Evolutionary conservation across 2,797 vertebrate species (phyloP).

Genomic region (Picus viridis): DNA sequence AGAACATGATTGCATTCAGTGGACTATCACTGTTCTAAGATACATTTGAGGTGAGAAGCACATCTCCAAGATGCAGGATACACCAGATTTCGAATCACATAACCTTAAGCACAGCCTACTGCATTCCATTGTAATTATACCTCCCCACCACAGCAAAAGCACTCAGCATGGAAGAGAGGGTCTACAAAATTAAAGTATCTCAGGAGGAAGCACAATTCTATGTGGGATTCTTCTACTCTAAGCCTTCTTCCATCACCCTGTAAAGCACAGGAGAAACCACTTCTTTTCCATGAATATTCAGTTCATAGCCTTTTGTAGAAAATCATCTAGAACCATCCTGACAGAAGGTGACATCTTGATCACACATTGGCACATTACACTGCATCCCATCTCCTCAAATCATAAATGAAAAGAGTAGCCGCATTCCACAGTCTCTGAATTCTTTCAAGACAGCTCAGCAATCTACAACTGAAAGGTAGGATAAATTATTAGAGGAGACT

Average conservation of each 20-base stretch:
- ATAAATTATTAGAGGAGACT: constrained; percentile 70
- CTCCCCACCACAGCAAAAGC: background rate
- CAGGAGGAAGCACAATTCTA: background rate
- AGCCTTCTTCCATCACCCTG: background rate
- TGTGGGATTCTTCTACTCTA: background rate
- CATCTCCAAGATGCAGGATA: background rate
- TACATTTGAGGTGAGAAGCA: background rate
- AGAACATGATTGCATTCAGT: background rate
- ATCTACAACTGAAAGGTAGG: constrained; percentile 67
- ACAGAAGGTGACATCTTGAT: constrained; percentile 47
- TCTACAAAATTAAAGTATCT: background rate
- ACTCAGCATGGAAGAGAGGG: background rate
- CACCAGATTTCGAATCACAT: background rate
- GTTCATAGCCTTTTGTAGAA: constrained; percentile 2
- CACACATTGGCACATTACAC: constrained; percentile 36
- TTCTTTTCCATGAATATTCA: constrained; percentile 33
- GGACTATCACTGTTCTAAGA: background rate
- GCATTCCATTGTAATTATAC: background rate
- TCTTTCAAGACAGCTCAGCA: constrained; percentile 73
- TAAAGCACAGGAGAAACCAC: background rate
- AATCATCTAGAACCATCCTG: background rate
- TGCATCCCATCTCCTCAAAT: constrained; percentile 30
- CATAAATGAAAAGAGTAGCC: constrained; percentile 56
- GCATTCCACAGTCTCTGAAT: constrained; percentile 63
- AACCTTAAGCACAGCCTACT: background rate